phyloP scores from a whole-genome alignment of 2,888 invertebrate genomes.

The Ectemnius lituratus region DNA sequence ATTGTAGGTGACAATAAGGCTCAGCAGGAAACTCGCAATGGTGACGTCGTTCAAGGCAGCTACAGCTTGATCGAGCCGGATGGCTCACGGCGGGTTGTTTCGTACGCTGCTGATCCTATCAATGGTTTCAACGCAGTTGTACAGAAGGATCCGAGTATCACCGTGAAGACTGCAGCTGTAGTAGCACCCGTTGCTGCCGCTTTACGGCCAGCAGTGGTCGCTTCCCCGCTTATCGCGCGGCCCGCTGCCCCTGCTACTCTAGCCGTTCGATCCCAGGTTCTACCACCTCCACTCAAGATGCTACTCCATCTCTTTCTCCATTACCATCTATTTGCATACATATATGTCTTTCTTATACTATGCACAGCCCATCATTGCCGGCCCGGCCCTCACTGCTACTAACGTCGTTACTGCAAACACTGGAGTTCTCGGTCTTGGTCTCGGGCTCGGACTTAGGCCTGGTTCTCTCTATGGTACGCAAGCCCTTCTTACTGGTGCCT shows the following conservation, averaged over 20 bases:
- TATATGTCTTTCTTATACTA: no score
- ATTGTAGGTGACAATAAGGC: slow-evolving; percentile 72
- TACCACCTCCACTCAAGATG: no score
- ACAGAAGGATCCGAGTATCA: slow-evolving; percentile 67
- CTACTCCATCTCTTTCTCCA: no score
- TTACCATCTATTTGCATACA: no score
- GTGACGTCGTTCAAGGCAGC: slow-evolving; percentile 72
- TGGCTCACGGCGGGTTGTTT: slow-evolving; percentile 70
- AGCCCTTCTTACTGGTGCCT: slow-evolving; percentile 53
- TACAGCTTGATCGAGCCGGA: slow-evolving; percentile 74
- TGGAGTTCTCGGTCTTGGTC: slow-evolving; percentile 44
- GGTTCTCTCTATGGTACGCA: slow-evolving; percentile 60
- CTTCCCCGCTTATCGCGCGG: no score
- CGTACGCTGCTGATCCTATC: slow-evolving; percentile 72
- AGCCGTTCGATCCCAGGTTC: slow-evolving; percentile 56
- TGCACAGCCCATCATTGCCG: slow-evolving; percentile 16
- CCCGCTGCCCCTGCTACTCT: slow-evolving; percentile 24
- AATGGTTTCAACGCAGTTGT: slow-evolving; percentile 74
- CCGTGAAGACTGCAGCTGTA: slow-evolving; percentile 54
- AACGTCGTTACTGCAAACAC: slow-evolving; percentile 49
- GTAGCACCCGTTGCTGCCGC: slow-evolving; percentile 26
- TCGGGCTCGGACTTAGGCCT: slow-evolving; percentile 60
- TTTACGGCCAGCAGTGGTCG: slow-evolving; percentile 23
- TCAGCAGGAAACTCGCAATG: slow-evolving; percentile 72
- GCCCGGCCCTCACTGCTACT: slow-evolving; percentile 49